Base-by-base conservation (phyloP, 2,113 vertebrate species). In the Labrus mixtus region DNA sequence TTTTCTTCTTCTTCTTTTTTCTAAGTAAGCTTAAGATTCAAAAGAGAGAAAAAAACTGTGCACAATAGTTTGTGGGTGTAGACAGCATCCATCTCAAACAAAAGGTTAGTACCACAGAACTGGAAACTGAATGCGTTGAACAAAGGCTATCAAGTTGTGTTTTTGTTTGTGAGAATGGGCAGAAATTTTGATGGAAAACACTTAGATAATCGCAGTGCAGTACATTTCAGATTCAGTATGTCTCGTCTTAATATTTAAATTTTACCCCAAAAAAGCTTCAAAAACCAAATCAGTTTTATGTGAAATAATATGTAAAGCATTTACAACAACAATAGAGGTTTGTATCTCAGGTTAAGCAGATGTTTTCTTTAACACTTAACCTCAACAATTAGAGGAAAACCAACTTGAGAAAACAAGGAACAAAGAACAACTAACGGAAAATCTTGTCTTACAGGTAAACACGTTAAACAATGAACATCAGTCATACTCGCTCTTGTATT, bases 381-480 rank as follows among this genome's bases (percentile, higher is more conserved):
- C 39, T 29, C 16, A 25, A 59, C 1, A 46, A 55, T 83, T 37
- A 45, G 17, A 13, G 73, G 19, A 25, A 36, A 16, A 33, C 29
- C 29, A 46, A 82, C 15, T n/a, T 20, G 67, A 12, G 16, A 10
- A 17, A 57, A 76, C 22, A 29, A 36, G 62, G 12, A 79, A 69
- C 20, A 61, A 8, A 73, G 19, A 63, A 62, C 25, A 72, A 29
- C 22, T 62, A 75, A 76, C 12, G 0, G 50, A 37, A 72, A 76
- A 83, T 83, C 65, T 75, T 65, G 70, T 75, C 69, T 81, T 57
- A 65, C 73, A 81, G 77, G 79, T 87, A 79, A 78, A 79, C 57
- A 71, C 67, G 78, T 76, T 85, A 81, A 87, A 82, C 79, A 87
- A 87, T 85, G 77, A 77, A 79, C 69, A 84, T 89, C 87, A 82